phyloP scores from a whole-genome alignment of 2,113 vertebrate genomes.

The Pelvicachromis taeniatus region DNA sequence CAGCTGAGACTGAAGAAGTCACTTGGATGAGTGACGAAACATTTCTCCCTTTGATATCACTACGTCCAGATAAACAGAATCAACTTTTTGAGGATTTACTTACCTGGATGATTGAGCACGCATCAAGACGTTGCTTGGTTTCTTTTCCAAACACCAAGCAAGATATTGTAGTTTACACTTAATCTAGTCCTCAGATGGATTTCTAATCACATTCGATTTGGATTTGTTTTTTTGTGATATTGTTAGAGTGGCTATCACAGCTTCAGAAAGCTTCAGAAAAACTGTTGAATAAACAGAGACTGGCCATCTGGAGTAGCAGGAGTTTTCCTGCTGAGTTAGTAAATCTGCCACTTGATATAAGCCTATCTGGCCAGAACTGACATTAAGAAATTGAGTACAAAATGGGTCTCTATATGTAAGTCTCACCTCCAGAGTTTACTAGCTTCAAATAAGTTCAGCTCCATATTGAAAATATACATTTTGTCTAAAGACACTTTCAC shows the following conservation, averaged over 20 bases:
- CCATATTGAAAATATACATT: no score
- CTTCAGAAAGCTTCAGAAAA: neutral
- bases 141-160: neutral
- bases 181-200: neutral
- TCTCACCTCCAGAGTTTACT: neutral
- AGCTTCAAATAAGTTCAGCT: neutral
- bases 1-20: no score
- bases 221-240: neutral
- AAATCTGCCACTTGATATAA: neutral
- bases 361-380: neutral
- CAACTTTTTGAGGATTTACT: no score
- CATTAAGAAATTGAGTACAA: neutral
- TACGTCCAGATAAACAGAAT: no score
- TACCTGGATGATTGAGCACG: no score
- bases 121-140: no score
- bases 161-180: neutral
- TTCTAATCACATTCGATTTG: neutral
- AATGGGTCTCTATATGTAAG: neutral
- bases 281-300: neutral
- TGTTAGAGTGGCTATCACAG: neutral
- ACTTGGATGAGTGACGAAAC: no score
- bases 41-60: no score
- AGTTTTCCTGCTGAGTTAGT: neutral
- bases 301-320: constrained; percentile 15
- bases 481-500: no score